Evolutionary conservation across 2,888 invertebrate genomes (phyloP).

Genomic region (Synergus japonicus): DNA sequence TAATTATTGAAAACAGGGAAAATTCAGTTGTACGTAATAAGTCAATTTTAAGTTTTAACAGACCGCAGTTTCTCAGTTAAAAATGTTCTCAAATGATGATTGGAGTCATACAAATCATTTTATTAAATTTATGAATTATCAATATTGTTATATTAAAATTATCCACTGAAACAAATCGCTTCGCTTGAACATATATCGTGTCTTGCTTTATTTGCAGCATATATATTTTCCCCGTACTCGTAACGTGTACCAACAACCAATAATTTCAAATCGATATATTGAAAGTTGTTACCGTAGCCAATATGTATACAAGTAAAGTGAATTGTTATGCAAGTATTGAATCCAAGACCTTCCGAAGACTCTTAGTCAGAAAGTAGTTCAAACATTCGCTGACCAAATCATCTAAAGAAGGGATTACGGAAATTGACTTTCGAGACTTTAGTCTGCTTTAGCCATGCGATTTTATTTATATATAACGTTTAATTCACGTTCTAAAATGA

Average conservation of each 20-base stretch:
- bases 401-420: slow-evolving; percentile 8
- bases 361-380: slow-evolving; percentile 23
- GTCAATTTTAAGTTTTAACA: no score
- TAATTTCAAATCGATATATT: slow-evolving; percentile 36
- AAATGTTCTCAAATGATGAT: no score
- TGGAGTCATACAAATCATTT: no score
- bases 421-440: slow-evolving; percentile 18
- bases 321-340: slow-evolving; percentile 39
- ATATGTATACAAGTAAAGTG: slow-evolving; percentile 16
- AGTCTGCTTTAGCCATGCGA: background rate
- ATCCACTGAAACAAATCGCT: background rate
- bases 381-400: slow-evolving; percentile 30
- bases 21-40: background rate
- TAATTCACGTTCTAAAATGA: background rate
- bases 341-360: slow-evolving; percentile 20
- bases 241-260: slow-evolving; percentile 16
- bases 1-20: background rate
- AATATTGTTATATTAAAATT: background rate
- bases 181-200: background rate
- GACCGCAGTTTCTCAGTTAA: no score
- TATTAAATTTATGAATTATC: no score
- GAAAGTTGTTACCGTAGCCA: slow-evolving; percentile 22
- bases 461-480: background rate
- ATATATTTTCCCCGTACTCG: slow-evolving; percentile 23
- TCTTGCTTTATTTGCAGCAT: background rate